Evolutionary conservation across 2,797 vertebrate species (phyloP), one percentile per base, ranked within the genome.

Genomic region (Oreochromis mossambicus): DNA sequence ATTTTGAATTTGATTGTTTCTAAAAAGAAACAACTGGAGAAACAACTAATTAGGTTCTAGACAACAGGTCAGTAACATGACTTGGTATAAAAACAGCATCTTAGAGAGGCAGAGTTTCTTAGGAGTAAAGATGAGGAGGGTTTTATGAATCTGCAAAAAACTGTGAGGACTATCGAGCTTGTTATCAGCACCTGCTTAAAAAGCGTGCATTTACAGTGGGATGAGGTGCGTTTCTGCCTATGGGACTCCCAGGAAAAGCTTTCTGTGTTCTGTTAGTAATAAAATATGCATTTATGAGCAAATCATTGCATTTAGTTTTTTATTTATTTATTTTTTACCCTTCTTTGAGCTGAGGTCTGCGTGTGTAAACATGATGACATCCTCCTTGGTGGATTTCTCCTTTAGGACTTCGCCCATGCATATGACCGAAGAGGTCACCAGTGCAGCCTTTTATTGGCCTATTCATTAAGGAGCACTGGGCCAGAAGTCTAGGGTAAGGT

Each of bases 401-500:
- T 54, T 43, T 50, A 36, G 76, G 79, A 58, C 58, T 66, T 78
- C 86, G 26, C 46, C 2, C 29, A 75, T 80, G 81, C 63, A 32
- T 50, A 5, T 13, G 79, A 77, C 81, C 34, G 36, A n/a, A 66
- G 87, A 89, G 86, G 89, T 87, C 90, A 92, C 8, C 46, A 7
- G 82, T 78, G 84, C 83, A 86, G 82, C 85, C 90, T 87, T 87
- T 89, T 88, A 87, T 89, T 92, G 93, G 92, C 89, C 93, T 84
- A 83, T 92, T 93, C 88, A 94, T 96, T 94, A 93, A 75, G 79
- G 86, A 21, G 38, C 87, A 86, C 87, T 51, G 78, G 88, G 84
- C 89, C 92, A 90, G 90, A 89, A 92, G 91, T 89, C 91, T 83
- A 70, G 52, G 88, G 70, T 88, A 88, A 89, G 88, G 89, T 90